Evolutionary conservation across 2,113 vertebrate genomes (phyloP).

Genomic region (Riparia riparia): DNA sequence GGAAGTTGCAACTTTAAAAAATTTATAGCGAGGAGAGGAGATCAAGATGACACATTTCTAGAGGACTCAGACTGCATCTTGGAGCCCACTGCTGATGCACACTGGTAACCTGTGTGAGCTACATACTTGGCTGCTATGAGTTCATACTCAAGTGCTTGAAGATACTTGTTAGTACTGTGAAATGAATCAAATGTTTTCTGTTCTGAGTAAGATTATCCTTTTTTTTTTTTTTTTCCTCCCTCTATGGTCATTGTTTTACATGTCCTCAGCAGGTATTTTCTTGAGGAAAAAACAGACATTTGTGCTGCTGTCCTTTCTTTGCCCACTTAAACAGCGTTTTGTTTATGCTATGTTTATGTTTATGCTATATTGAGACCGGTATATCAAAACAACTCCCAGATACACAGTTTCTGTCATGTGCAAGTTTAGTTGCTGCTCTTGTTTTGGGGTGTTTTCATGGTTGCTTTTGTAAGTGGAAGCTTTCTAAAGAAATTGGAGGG

Average conservation of each 20-base stretch:
- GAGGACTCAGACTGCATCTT: not conserved
- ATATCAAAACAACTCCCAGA: not conserved
- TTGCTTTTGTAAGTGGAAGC: not conserved
- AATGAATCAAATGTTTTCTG: not conserved
- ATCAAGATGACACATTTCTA: not conserved
- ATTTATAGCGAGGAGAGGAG: slow-evolving; percentile 45
- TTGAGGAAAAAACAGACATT: not conserved
- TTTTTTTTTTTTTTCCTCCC: not conserved
- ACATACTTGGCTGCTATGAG: accelerated
- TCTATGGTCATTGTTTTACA: not conserved
- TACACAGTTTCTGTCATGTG: not conserved
- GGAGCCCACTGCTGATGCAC: not conserved
- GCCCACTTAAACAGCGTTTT: not conserved
- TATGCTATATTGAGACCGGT: not conserved
- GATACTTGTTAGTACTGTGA: not conserved
- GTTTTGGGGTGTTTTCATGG: not conserved
- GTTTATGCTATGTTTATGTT: not conserved
- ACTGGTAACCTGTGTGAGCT: not conserved
- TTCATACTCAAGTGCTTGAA: not conserved
- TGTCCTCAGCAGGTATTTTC: not conserved
- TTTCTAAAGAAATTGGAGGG: not conserved
- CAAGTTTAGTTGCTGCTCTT: not conserved
- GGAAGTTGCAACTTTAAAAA: slow-evolving; percentile 41
- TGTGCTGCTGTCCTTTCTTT: not conserved
- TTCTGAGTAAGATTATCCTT: not conserved